Conservation (phyloP, 2,888 invertebrate genomes). For the Diaprepes abbreviatus region DNA sequence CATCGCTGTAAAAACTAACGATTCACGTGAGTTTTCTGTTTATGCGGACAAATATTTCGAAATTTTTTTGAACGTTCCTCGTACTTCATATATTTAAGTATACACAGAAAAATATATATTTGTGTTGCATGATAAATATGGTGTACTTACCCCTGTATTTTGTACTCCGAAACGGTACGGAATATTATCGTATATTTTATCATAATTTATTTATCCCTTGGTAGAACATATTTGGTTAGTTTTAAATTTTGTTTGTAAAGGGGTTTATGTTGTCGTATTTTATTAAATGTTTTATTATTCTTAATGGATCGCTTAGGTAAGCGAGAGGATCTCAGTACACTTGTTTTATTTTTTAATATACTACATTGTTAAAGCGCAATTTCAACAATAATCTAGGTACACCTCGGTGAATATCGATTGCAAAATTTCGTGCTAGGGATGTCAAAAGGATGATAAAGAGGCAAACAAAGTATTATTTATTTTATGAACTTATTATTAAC, state of each 20-base stretch:
- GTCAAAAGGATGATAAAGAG: too few relatives aligned
- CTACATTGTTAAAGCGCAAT: too few relatives aligned
- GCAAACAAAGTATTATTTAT: too few relatives aligned
- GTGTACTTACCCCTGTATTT: not conserved
- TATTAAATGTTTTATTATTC: not conserved
- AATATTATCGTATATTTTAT: constrained; percentile 1
- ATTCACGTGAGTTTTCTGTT: constrained; percentile 55
- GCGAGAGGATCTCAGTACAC: not conserved
- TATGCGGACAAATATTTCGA: constrained; percentile 23
- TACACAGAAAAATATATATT: constrained; percentile 10
- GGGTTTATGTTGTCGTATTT: not conserved
- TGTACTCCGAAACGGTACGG: not conserved
- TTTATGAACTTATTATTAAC: too few relatives aligned
- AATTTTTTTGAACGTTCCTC: not conserved
- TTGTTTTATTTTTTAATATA: too few relatives aligned
- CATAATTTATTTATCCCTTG: not conserved
- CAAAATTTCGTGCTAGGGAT: too few relatives aligned
- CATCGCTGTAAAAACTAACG: constrained; percentile 73
- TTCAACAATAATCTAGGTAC: too few relatives aligned
- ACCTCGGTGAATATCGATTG: too few relatives aligned
- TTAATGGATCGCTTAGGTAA: not conserved
- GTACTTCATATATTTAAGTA: constrained; percentile 7
- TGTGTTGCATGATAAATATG: constrained; percentile 5
- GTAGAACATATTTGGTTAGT: not conserved
- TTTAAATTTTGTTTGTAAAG: not conserved